Base-by-base conservation (phyloP, 1,140 invertebrate genomes). In the Caenorhabditis tropicalis region DNA sequence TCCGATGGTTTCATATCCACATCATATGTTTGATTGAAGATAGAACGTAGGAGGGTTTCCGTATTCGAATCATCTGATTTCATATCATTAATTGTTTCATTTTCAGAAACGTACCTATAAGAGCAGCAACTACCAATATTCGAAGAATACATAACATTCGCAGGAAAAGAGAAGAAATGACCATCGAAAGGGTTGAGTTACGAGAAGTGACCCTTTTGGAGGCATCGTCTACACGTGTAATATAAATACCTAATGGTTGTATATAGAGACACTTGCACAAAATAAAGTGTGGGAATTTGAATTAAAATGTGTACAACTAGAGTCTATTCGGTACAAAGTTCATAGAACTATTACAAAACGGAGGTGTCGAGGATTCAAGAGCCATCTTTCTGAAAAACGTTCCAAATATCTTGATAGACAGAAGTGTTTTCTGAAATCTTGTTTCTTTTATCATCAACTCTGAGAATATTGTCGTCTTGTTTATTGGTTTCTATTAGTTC, bases 1-100 rank as follows among this genome's bases (percentile, higher is more conserved):
- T 74, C 65, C 7, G 65, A 74, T 24, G 65, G 65, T 24, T 74
- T 74, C 65, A 74, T 74, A 74, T 74, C 65, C 29, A 74, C 65
- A 74, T 74, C 65, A 46, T 74, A 74, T 2, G 65, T 74, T 9
- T 39, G 36, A 27, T 74, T 74, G 36, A 74, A 74, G 24, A 74
- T 12, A 12, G 43, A 36, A 10, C n/a, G 19, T 2, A 74, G 4
- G 1, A 74, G 36, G 10, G 36, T 74, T 43, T 74, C 33, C 0
- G 65, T 74, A 43, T 74, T 43, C 9, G 65, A 74, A 1, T 39
- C n/a, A 36, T 43, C 65, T 74, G 36, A 27, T 2, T 56, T 21
- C n/a, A n/a, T n/a, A n/a, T n/a, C n/a, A n/a, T 56, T 2, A 27
- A 56, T 24, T 0, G 39, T 27, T 27, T 5, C 4, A 5, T 56